Evolutionary conservation across 2,888 invertebrate genomes (phyloP), one percentile per base, ranked within the genome.

Genomic region (Patella pellucida): DNA sequence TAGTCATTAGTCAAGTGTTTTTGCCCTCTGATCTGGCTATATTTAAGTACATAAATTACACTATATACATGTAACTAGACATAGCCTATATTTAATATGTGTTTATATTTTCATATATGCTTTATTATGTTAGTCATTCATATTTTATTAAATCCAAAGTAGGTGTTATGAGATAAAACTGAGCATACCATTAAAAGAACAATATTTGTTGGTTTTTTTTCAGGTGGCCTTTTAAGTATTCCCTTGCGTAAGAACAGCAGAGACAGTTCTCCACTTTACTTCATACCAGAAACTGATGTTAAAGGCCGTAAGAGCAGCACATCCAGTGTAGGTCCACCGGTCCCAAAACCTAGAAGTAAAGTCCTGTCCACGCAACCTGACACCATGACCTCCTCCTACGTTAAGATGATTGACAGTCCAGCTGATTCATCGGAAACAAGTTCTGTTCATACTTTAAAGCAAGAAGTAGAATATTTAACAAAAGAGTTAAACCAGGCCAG

Each of bases 401-500:
- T 23, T n/a, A 16, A 52, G 7, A 51, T 51, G 62, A 23, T 16
- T 67, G 50, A 52, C 11, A 56, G 16, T 3, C n/a, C 54, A 23
- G 41, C 41, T 27, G 15, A 23, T 23, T 23, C 11, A 62, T 23
- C 62, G 12, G 62, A 62, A 23, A 23, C 23, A 62, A 23, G 23
- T 23, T 75, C 67, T 31, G 56, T 62, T 68, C 23, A 73, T 23
- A 73, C 71, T 14, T 77, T 84, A 50, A 83, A 85, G 54, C 76
- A 80, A 70, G 92, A 93, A 83, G 85, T 93, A 68, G 91, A 91
- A 75, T 83, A 86, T 7, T 88, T 93, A 14, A 86, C 90, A 73
- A 85, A 87, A 19, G 92, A 93, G 81, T 86, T 93, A 52, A 89
- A 90, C 56, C 89, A 90, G 72, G 90, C 92, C 16, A 89, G 90